A percentile compares a stretch with the other conserved stretches of the same genome.
phyloP scores from a whole-genome alignment of 1,140 invertebrate genomes.

The Polypedilum pembai region DNA sequence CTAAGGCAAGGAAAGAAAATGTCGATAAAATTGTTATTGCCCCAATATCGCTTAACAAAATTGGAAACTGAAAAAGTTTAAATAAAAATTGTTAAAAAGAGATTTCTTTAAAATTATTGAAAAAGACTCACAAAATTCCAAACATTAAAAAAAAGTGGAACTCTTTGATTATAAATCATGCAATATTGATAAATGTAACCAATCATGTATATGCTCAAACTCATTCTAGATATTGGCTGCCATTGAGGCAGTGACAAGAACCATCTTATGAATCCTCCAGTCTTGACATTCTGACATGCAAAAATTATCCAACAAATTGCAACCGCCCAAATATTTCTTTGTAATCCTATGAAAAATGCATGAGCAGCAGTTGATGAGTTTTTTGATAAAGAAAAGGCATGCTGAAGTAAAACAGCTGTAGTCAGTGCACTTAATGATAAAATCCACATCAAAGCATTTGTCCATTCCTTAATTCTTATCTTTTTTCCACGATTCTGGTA shows the following conservation, averaged over 20 bases:
- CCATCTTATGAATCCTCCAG: constrained; percentile 42
- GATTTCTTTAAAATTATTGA: background rate
- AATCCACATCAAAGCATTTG: background rate
- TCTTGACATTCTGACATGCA: constrained; percentile 46
- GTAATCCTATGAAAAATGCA: constrained; percentile 48
- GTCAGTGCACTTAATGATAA: background rate
- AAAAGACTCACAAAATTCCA: background rate
- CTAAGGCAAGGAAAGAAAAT: background rate
- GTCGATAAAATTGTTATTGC: background rate
- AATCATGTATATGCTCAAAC: background rate
- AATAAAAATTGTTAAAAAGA: too few relatives aligned
- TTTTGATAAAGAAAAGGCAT: background rate
- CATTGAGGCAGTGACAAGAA: background rate
- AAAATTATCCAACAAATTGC: constrained; percentile 51
- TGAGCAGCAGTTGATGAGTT: constrained; percentile 35
- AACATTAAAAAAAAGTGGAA: too few relatives aligned
- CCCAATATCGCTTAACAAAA: background rate
- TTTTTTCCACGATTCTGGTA: background rate
- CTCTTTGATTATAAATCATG: background rate
- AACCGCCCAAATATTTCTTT: constrained; percentile 46
- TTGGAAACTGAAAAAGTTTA: background rate
- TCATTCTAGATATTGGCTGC: constrained; percentile 15
- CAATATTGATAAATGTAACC: background rate
- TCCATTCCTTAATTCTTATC: background rate
- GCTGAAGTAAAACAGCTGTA: background rate